Conservation (phyloP, 2,113 vertebrate species). For the Narcine bancroftii region DNA sequence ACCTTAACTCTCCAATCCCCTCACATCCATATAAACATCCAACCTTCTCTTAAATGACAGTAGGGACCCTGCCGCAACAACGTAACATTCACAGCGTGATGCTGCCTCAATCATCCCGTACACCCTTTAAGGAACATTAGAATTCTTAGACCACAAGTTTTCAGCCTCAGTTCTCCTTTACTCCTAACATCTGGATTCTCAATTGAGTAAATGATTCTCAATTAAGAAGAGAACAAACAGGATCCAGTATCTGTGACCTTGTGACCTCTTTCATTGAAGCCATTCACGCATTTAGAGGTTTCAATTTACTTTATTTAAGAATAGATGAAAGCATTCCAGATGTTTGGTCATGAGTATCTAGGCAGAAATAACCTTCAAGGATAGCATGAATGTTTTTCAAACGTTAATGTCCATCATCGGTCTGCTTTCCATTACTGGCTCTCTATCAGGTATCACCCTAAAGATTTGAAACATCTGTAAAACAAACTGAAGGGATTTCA, state of each 20-base stretch:
- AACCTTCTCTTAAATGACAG: too few relatives aligned
- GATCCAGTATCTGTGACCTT: background rate
- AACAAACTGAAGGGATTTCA: background rate
- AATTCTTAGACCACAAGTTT: too few relatives aligned
- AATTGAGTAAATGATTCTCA: background rate
- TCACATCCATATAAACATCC: too few relatives aligned
- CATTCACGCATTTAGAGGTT: background rate
- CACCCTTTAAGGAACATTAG: too few relatives aligned
- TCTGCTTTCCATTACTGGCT: background rate
- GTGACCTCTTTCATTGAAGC: background rate
- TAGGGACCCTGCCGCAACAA: too few relatives aligned
- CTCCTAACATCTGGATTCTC: too few relatives aligned
- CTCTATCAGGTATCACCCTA: background rate
- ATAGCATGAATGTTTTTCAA: background rate
- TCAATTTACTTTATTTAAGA: background rate
- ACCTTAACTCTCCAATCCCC: too few relatives aligned
- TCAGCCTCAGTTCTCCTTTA: too few relatives aligned
- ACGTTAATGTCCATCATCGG: background rate
- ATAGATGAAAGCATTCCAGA: background rate
- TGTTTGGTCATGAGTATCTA: background rate
- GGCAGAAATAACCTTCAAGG: background rate
- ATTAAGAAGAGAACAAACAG: background rate
- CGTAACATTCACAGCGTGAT: too few relatives aligned
- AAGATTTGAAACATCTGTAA: background rate
- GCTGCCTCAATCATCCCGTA: too few relatives aligned